Conservation (phyloP, 2,797 vertebrate genomes). For the Apogon hyalosoma region DNA sequence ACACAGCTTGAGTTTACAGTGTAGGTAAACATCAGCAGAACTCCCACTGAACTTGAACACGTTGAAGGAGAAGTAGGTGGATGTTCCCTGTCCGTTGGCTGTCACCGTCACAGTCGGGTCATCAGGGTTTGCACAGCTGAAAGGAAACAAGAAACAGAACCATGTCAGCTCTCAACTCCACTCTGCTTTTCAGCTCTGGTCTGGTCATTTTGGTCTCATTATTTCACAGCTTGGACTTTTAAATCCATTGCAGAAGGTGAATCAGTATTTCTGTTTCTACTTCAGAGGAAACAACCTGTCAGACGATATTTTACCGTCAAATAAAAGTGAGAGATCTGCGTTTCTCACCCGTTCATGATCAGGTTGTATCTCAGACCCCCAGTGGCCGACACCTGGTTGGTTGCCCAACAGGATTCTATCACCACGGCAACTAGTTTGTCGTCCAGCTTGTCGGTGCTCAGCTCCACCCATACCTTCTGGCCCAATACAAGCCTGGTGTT, state of each 20-base stretch:
- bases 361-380: slow-evolving; percentile 23
- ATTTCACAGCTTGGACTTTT: too few relatives aligned
- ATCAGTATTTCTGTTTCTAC: too few relatives aligned
- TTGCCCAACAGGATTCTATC: slow-evolving; percentile 54
- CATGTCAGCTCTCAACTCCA: too few relatives aligned
- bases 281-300: too few relatives aligned
- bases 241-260: too few relatives aligned
- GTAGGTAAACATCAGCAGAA: slow-evolving; percentile 8
- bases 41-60: slow-evolving; percentile 37
- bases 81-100: slow-evolving; percentile 29
- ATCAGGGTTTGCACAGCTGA: slow-evolving; percentile 16
- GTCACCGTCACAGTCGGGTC: slow-evolving; percentile 30
- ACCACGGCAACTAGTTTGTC: slow-evolving; percentile 1
- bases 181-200: too few relatives aligned
- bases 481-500: not conserved
- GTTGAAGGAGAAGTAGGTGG: slow-evolving; percentile 51
- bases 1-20: slow-evolving; percentile 48
- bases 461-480: slow-evolving; percentile 49
- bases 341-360: slow-evolving; percentile 22
- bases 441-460: slow-evolving; percentile 29
- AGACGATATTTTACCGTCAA: too few relatives aligned
- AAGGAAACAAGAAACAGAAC: not conserved
- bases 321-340: too few relatives aligned
- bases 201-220: too few relatives aligned
- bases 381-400: not conserved